These are phyloP conservation scores for Mesocentrotus franciscanus DNA, from an alignment of 53 echinoderm and acorn worm species.

Conservation along the genomic window DNA sequence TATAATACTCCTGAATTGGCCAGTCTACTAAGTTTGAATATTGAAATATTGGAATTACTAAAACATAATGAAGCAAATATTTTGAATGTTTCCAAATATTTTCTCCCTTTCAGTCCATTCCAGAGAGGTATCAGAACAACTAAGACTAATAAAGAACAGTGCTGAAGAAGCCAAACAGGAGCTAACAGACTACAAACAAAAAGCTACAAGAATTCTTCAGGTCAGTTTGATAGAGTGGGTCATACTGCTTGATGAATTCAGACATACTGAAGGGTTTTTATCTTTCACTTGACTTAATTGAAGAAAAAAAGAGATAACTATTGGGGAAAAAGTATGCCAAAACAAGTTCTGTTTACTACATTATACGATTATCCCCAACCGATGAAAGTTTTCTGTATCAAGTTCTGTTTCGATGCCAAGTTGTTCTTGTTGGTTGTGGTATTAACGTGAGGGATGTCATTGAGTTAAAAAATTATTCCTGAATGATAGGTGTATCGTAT, in stretches of 20 bases:
- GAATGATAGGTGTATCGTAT: too few relatives aligned
- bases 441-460: background rate
- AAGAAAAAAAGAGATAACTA: background rate
- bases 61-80: background rate
- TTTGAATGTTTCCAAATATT: background rate
- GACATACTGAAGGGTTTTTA: background rate
- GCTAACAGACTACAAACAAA: slow-evolving; percentile 96
- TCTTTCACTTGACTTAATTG: background rate
- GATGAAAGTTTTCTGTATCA: too few relatives aligned
- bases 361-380: too few relatives aligned
- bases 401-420: too few relatives aligned
- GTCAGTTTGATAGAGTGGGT: slow-evolving; percentile 21
- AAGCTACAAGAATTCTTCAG: slow-evolving; percentile 96
- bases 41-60: background rate
- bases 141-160: slow-evolving; percentile 79
- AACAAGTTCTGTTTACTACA: background rate
- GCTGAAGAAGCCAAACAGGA: slow-evolving; percentile 88
- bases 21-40: background rate
- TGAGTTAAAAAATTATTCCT: too few relatives aligned
- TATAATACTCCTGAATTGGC: background rate
- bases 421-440: background rate
- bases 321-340: background rate
- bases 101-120: slow-evolving; percentile 72
- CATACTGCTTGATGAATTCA: background rate
- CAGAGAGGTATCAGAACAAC: slow-evolving; percentile 76